Base-by-base conservation (phyloP, 2,113 vertebrate species). In the Paraplagusia blochii region DNA sequence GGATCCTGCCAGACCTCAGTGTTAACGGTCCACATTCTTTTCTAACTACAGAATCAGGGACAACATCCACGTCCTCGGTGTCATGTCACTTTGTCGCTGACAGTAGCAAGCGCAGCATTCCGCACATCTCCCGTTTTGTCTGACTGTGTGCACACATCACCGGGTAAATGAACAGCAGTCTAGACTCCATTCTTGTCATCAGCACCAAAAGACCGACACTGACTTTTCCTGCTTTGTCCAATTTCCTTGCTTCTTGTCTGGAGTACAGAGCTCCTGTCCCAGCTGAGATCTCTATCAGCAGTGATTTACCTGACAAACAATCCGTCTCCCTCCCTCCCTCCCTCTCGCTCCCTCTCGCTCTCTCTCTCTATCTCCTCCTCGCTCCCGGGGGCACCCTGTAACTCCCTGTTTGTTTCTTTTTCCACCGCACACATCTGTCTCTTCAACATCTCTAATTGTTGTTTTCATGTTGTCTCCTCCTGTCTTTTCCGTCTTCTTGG, bases 241-340 rank as follows among this genome's bases (percentile, higher is more conserved):
- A 85, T 87, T 80, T 79, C 84, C 76, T 79, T 59, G 39, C 22
- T 68, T 65, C 62, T 71, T 59, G 66, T 81, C 56, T 69, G 36
- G 4, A 14, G 49, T 56, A 33, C 64, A 34, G 53, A 82, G 73
- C 74, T 51, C 59, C 53, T 54, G 59, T 84, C 77, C 79, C 67
- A 64, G 64, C 53, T 66, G 71, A 79, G 76, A 86, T 88, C 79
- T 88, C 71, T 81, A 85, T 88, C 78, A 40, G 58, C 45, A n/a
- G 17, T 83, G 80, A 88, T 88, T 82, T 85, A 87, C 88, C 83
- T 66, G 61, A 67, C 69, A 69, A 59, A 72, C 68, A 63, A 82
- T 86, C 71, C 22, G 22, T 29, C 22, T 29, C 58, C 18, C 29
- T 50, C 34, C 42, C 36, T 50, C 72, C 66, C 38, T 11, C 38